Conservation (phyloP, 2,888 invertebrate species). For the Morpho helenor region DNA sequence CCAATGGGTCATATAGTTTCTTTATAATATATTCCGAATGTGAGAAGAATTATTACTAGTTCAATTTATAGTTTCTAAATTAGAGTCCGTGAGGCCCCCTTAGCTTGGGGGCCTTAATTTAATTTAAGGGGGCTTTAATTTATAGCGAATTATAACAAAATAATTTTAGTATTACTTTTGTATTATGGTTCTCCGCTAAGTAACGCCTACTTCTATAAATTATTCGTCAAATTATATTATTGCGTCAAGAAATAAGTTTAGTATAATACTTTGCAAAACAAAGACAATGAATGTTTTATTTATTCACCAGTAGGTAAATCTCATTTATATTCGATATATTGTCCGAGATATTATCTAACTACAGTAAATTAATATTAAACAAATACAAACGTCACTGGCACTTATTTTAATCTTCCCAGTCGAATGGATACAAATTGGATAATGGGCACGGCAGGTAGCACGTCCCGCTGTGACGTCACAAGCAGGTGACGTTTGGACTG, state of each 20-base stretch:
- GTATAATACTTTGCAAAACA: not conserved
- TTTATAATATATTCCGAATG: too few relatives aligned
- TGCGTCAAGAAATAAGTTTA: too few relatives aligned
- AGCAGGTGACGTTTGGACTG: constrained; percentile 47
- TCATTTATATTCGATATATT: not conserved
- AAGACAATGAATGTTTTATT: not conserved
- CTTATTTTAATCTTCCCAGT: constrained; percentile 28
- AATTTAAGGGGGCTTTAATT: too few relatives aligned
- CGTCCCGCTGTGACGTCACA: constrained; percentile 40
- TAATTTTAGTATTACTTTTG: too few relatives aligned
- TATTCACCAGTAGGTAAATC: not conserved
- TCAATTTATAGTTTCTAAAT: too few relatives aligned
- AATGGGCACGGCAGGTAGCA: constrained; percentile 49
- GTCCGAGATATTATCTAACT: not conserved
- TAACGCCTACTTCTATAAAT: too few relatives aligned
- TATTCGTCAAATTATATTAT: too few relatives aligned
- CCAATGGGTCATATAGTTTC: too few relatives aligned
- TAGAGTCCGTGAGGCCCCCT: too few relatives aligned
- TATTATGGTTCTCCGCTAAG: too few relatives aligned
- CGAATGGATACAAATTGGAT: constrained; percentile 52
- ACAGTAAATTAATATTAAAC: constrained; percentile 1
- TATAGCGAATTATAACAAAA: not conserved
- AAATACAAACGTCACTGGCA: constrained; percentile 26
- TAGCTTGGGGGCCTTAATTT: too few relatives aligned
- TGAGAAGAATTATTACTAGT: too few relatives aligned